Evolutionary conservation across 2,888 invertebrate species (phyloP), one percentile per base, ranked within the genome.

Genomic region (Morpho helenor): DNA sequence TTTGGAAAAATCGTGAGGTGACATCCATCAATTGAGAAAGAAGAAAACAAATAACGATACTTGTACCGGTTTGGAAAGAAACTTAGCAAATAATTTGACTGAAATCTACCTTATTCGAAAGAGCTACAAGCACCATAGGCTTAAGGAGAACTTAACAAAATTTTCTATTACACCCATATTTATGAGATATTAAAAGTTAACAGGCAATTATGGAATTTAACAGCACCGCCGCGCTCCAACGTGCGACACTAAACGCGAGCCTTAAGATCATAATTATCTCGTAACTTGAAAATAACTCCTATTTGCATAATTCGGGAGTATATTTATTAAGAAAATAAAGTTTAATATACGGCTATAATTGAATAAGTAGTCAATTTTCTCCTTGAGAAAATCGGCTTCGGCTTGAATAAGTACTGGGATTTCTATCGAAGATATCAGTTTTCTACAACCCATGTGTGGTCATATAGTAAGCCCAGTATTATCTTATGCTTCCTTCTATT

Each of bases 211-310:
- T n/a, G 44, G 50, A 58, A 60, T 60, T 57, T 56, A 49, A 52
- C 59, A 50, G 45, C 49, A 50, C 8, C 39, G n/a, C 52, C 31
- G n/a, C 39, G 43, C 48, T 23, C 42, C 51, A 22, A 40, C 42
- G 50, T 16, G 59, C 49, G 45, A 53, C 49, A 46, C 56, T 56
- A 49, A 56, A 53, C 49, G 56, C 56, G 46, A 45, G 42, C 56
- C 31, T 56, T 52, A 7, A 49, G 56, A 56, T 46, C 60, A 50
- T 52, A 60, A 60, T 60, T 56, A 56, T 60, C 60, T 53, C 56
- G 49, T 60, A 56, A 56, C 56, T 52, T 59, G 55, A 51, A 56
- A 59, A 52, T 43, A 51, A 59, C 43, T 55, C 55, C 55, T 39
- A 49, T 53, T 52, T 55, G 48, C 59, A 59, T 52, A 52, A 44